Percentiles rank a stretch among this genome's conserved stretches.
Conservation (phyloP, 2,797 vertebrate species). For the Calcarius lapponicus region DNA sequence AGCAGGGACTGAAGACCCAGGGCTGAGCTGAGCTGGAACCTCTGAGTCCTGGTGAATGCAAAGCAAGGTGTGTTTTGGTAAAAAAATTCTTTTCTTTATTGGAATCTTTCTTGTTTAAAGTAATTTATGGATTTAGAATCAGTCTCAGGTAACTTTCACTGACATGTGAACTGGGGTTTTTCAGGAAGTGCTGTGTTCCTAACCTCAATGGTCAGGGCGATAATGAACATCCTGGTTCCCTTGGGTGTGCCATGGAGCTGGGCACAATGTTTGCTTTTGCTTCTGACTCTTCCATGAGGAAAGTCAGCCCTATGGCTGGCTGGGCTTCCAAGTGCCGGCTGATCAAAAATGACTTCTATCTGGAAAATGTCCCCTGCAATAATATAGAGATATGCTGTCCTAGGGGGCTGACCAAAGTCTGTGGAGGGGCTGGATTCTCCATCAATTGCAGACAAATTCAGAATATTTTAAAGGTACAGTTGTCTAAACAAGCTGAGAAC, state of each 20-base stretch:
- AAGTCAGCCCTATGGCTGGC: background rate
- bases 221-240: background rate
- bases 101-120: background rate
- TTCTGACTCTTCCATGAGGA: background rate
- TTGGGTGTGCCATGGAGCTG: background rate
- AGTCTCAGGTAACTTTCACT: background rate
- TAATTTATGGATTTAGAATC: background rate
- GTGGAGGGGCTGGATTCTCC: background rate
- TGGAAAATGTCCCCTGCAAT: background rate
- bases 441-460: background rate
- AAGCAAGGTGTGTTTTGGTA: background rate
- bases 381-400: background rate
- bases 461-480: background rate
- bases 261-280: background rate
- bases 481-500: background rate
- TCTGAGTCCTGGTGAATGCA: fast-evolving
- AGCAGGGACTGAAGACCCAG: background rate
- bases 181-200: background rate
- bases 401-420: background rate
- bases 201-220: background rate
- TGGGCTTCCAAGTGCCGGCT: background rate
- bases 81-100: background rate
- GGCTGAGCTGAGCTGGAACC: background rate
- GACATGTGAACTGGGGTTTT: background rate
- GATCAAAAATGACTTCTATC: background rate